These are phyloP conservation scores for Callosobruchus maculatus DNA, from an alignment of 2,888 invertebrate species.

Conservation along the genomic window DNA sequence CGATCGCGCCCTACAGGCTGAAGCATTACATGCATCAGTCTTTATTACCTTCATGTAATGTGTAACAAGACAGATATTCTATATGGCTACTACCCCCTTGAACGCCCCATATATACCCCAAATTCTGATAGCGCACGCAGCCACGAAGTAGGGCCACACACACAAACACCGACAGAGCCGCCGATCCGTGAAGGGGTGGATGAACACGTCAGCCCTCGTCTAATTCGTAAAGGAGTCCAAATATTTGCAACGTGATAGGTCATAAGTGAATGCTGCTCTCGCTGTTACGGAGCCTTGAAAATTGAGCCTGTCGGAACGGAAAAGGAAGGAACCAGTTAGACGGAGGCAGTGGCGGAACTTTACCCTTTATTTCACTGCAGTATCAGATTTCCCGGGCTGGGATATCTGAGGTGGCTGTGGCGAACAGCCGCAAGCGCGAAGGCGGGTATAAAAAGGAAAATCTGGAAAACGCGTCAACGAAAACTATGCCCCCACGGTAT, in stretches of 20 bases:
- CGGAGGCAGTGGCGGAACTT: neutral
- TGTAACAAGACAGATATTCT: too few species aligned
- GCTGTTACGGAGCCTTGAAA: neutral
- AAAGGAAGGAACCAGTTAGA: neutral
- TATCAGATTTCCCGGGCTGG: neutral
- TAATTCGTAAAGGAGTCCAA: constrained; percentile 14
- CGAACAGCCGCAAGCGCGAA: too few species aligned
- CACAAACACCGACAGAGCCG: neutral
- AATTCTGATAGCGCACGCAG: neutral
- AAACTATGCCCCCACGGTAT: too few species aligned
- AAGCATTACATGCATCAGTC: too few species aligned
- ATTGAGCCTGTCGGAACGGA: neutral
- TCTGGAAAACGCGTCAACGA: too few species aligned
- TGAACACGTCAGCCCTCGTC: neutral
- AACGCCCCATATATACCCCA: neutral
- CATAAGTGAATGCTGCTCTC: constrained; percentile 27
- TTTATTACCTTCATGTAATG: too few species aligned
- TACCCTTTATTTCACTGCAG: neutral
- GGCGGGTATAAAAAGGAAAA: too few species aligned
- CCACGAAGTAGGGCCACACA: neutral
- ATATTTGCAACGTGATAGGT: constrained; percentile 24
- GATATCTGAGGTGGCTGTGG: too few species aligned
- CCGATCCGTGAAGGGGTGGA: neutral
- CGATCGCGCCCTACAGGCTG: too few species aligned
- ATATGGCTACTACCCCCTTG: too few species aligned